Evolutionary conservation across 1,140 invertebrate species (phyloP), one percentile per base, ranked within the genome.

Genomic region (Scylla paramamosain): DNA sequence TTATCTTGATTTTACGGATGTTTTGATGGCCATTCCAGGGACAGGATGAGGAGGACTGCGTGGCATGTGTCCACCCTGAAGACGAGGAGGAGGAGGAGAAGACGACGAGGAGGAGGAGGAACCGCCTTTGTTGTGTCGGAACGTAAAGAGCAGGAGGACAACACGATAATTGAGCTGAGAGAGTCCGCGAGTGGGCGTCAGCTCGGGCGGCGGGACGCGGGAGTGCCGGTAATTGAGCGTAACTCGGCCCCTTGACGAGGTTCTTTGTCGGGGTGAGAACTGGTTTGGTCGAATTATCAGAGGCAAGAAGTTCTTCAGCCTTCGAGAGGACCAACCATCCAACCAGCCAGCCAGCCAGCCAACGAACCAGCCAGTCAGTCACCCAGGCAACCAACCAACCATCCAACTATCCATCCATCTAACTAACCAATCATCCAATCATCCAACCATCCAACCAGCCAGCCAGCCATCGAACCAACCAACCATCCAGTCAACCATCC

Each of bases 261-360:
- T 88, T 88, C 86, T 88, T 88, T 88, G 86, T 88, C 86, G 86
- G 86, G 86, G 86, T 88, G 86, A 46, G 86, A 88, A 88, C 86
- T 88, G 86, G 86, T 88, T 88, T 88, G 86, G 31, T 20, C 14
- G 88, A 90, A 46, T 45, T 28, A 90, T 28, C 39, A 28, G 88
- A 48, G 88, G 39, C 45, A 46, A 46, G 45, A 46, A 87, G 7
- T 46, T n/a, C 86, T 20, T 28, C 86, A 39, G 45, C 86, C 31
- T 20, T 16, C 20, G 29, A 46, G 20, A 32, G 86, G 29, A 31
- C 28, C 86, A 31, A 8, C 31, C 28, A 28, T 28, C 31, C 83
- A 12, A n/a, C 83, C 83, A 28, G 16, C 28, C 28, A 86, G 83
- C 6, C 28, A 82, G 28, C 28, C 39, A 39, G 39, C 39, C 39